Evolutionary conservation across 2,888 invertebrate genomes (phyloP).

Genomic region (Lymantria monacha): DNA sequence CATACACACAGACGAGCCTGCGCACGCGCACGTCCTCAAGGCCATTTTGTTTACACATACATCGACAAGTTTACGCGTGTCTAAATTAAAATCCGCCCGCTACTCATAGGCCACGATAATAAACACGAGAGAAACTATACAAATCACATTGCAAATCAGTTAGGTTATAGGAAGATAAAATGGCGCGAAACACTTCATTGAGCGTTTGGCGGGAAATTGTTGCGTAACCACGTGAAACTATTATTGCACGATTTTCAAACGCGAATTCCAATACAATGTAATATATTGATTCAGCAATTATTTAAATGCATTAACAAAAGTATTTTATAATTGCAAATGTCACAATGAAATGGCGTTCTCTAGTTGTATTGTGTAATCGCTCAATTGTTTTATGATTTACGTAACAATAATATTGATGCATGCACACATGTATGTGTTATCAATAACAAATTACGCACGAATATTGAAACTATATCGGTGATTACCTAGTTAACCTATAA

Average conservation of each 20-base stretch:
- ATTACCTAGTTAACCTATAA: constrained; percentile 23
- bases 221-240: constrained; percentile 68
- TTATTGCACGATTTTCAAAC: constrained; percentile 41
- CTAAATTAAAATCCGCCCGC: constrained; percentile 50
- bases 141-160: constrained; percentile 48
- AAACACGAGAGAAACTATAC: constrained; percentile 31
- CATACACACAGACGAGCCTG: constrained; percentile 40
- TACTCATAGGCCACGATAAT: constrained; percentile 35
- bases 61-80: constrained; percentile 64
- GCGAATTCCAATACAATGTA: neutral
- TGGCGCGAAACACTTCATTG: constrained; percentile 77
- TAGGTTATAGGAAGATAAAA: constrained; percentile 52
- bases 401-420: neutral
- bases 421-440: too few species aligned
- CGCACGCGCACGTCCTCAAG: constrained; percentile 67
- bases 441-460: too few species aligned
- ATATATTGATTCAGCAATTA: too few species aligned
- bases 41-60: constrained; percentile 74
- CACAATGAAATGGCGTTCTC: neutral
- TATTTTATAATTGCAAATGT: neutral
- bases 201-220: constrained; percentile 71
- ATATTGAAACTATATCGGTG: too few species aligned
- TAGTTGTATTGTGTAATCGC: neutral
- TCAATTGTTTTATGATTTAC: neutral
- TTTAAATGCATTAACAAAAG: too few species aligned